phyloP scores from a whole-genome alignment of 23 tunicate genomes.

The Halocynthia roretzi region DNA sequence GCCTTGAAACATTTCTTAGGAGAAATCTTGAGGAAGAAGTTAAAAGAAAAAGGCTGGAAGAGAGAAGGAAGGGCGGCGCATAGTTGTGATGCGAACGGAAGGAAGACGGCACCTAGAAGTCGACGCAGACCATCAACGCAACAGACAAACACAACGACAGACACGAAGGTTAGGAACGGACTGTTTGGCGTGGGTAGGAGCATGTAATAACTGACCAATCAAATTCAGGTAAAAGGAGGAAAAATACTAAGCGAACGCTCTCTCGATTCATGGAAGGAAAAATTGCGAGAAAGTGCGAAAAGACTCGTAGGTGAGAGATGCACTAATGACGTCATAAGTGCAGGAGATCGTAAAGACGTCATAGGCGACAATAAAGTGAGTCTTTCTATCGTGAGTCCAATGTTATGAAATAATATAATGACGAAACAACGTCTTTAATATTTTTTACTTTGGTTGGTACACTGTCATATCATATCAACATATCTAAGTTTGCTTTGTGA shows the following conservation, averaged over 20 bases:
- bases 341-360: constrained; percentile 32
- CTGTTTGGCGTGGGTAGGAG: neutral
- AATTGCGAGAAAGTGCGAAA: constrained; percentile 18
- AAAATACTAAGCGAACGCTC: neutral
- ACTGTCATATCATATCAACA: too few relatives aligned
- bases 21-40: constrained; percentile 39
- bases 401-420: too few relatives aligned
- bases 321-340: constrained; percentile 28
- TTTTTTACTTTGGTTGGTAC: too few relatives aligned
- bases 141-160: neutral
- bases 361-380: neutral
- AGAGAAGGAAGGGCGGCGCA: neutral
- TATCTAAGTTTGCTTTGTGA: too few relatives aligned
- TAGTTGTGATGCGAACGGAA: neutral
- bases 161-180: neutral
- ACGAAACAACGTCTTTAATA: too few relatives aligned
- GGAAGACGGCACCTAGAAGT: constrained; percentile 3
- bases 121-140: neutral
- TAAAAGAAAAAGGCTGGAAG: constrained; percentile 17
- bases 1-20: constrained; percentile 39
- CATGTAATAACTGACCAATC: neutral
- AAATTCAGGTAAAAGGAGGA: neutral
- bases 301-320: neutral
- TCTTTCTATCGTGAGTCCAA: too few relatives aligned
- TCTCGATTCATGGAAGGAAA: constrained; percentile 11